Evolutionary conservation across 92 coral and sea anemone species (phyloP), one percentile per base, ranked within the genome.

Genomic region (Galaxea fascicularis): DNA sequence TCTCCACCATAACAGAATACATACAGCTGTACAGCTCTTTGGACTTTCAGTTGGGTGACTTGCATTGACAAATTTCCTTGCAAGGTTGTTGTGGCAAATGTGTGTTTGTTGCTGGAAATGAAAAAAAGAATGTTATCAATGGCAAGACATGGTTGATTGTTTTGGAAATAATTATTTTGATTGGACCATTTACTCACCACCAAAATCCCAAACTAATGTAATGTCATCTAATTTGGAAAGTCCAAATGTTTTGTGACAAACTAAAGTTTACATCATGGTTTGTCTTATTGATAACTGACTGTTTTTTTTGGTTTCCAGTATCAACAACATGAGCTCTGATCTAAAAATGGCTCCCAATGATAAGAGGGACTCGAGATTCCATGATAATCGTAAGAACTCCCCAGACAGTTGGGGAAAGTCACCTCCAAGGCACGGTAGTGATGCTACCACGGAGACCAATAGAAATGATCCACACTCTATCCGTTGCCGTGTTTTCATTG

Each of bases 401-500:
- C 86, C 78, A 30, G 86, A 82, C 68, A 39, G 78, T 57, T 70
- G 69, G 70, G 77, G 77, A 75, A 69, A 69, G 76, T 54, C 49
- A 78, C 58, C n/a, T n/a, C n/a, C 28, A 29, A 79, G 51, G 65
- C 71, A 21, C 22, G 47, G 60, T 49, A 79, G 65, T 79, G 41
- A 56, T 15, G 58, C 78, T 29, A 47, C 68, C 24, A 74, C 53
- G 3, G 97, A 94, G 65, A 97, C 99, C 77, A 97, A 97, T 87
- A 93, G 90, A 71, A 89, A 88, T 79, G 99, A 97, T 71, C 91
- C 94, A 8, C 95, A 76, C 77, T 97, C 99, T 76, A 81, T 97
- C 39, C 95, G 99, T 62, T 93, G 98, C 53, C 89, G 99, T n/a
- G 85, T 97, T 11, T 97, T 94, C 78, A 89, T 97, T 64, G 99